A percentile compares a stretch with the other conserved stretches of the same genome.
Conservation (phyloP, 2,888 invertebrate genomes). For the Andrena trimmerana region DNA sequence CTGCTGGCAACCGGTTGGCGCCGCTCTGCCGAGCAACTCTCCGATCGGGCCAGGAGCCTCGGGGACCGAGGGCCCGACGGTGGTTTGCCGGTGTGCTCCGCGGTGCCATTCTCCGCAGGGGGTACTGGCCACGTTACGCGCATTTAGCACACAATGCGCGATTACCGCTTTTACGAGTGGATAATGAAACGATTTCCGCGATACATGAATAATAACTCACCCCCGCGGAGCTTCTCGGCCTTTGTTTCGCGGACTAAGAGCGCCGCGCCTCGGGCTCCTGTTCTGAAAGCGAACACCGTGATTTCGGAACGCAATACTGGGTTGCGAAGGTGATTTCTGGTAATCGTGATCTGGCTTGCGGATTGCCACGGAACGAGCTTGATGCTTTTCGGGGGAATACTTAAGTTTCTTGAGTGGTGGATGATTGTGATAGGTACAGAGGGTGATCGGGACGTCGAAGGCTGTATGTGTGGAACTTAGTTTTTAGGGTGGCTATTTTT, state of each 20-base stretch:
- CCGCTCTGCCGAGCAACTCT: constrained; percentile 54
- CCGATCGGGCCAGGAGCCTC: constrained; percentile 21
- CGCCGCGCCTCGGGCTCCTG: not conserved
- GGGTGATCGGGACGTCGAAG: too few species aligned
- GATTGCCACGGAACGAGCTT: too few species aligned
- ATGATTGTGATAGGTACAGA: too few species aligned
- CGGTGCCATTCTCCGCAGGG: constrained; percentile 56
- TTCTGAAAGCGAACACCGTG: too few species aligned
- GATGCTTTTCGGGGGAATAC: too few species aligned
- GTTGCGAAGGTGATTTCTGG: too few species aligned
- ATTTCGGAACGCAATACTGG: too few species aligned
- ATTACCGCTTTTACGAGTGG: constrained; percentile 64
- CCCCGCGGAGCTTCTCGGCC: not conserved
- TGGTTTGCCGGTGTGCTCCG: constrained; percentile 32
- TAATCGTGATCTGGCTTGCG: too few species aligned
- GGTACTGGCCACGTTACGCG: constrained; percentile 56
- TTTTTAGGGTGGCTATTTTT: too few species aligned
- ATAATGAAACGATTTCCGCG: constrained; percentile 71
- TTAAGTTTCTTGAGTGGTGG: too few species aligned
- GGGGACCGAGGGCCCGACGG: constrained; percentile 35
- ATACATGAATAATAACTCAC: constrained; percentile 55
- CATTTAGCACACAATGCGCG: constrained; percentile 72
- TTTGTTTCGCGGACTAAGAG: constrained; percentile 10
- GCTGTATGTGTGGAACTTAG: too few species aligned
- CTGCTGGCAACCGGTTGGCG: constrained; percentile 61